phyloP scores from a whole-genome alignment of 1,140 invertebrate genomes.

The Galendromus occidentalis region DNA sequence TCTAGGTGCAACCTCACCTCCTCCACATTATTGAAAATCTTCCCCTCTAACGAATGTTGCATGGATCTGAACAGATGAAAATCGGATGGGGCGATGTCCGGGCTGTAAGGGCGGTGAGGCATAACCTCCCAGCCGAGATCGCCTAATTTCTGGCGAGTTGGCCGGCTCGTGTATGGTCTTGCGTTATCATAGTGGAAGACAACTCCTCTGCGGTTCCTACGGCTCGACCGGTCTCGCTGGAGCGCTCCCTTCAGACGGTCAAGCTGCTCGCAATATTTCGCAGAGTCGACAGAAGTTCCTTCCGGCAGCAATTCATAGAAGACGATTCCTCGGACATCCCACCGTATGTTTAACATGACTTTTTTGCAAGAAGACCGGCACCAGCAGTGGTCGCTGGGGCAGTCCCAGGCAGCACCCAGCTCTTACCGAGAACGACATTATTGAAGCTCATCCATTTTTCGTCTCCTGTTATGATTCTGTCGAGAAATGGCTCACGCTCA shows the following conservation, averaged over 20 bases:
- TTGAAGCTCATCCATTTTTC: conserved; percentile 21
- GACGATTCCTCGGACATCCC: background rate
- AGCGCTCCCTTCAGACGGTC: background rate
- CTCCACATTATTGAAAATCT: conserved; percentile 18
- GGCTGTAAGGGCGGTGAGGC: conserved; percentile 22
- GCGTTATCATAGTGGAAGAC: conserved; percentile 22
- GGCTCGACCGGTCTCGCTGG: background rate
- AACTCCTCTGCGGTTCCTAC: conserved; percentile 7
- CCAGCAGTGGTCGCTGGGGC: background rate
- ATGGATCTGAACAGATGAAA: conserved; percentile 21
- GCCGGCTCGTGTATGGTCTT: background rate
- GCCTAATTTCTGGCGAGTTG: conserved; percentile 18
- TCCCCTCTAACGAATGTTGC: conserved; percentile 17
- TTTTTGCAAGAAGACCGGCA: conserved; percentile 10
- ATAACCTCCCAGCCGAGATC: conserved; percentile 22
- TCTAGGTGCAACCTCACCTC: conserved; percentile 10
- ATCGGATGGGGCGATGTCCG: conserved; percentile 22
- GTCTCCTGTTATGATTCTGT: conserved; percentile 20
- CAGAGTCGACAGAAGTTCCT: background rate
- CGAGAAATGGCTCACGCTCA: conserved; percentile 18
- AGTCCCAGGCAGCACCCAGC: background rate
- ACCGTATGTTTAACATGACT: conserved; percentile 8
- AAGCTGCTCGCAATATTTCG: conserved; percentile 2
- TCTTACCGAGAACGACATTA: conserved; percentile 20
- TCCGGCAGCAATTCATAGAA: background rate